Percentiles rank a stretch among this genome's conserved stretches.
These are phyloP conservation scores for Ceratina calcarata DNA, from an alignment of 1,140 invertebrate genomes.

Conservation along the genomic window DNA sequence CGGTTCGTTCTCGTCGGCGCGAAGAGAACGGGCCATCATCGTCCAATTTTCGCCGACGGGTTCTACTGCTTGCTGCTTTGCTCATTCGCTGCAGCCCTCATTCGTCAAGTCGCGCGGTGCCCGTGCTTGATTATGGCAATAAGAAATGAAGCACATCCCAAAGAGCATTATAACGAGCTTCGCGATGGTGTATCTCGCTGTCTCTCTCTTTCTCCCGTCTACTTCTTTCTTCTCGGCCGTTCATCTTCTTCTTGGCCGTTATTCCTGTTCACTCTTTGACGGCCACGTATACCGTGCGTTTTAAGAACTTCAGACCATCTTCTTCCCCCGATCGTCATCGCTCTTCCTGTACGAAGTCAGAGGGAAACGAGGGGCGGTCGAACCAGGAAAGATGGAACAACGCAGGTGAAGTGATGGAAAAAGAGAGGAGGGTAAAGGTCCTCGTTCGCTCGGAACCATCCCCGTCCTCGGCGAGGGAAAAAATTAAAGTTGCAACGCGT, in stretches of 20 bases:
- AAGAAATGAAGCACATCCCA: slow-evolving; percentile 57
- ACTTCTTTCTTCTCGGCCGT: slow-evolving; percentile 5
- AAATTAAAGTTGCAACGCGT: slow-evolving; percentile 69
- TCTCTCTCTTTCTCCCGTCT: slow-evolving; percentile 1
- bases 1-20: not conserved
- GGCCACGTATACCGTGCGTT: slow-evolving; percentile 31
- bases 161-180: slow-evolving; percentile 69
- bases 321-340: slow-evolving; percentile 16
- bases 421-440: not conserved
- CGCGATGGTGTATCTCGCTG: slow-evolving; percentile 63
- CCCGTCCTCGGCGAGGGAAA: slow-evolving; percentile 23
- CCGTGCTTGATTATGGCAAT: slow-evolving; percentile 43
- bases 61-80: slow-evolving; percentile 43
- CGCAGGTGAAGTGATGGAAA: not conserved
- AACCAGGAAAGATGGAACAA: not conserved
- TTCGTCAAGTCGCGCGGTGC: slow-evolving; percentile 54
- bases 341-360: no score
- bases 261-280: not conserved
- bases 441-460: slow-evolving; percentile 18
- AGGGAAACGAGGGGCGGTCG: not conserved
- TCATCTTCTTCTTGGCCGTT: slow-evolving; percentile 13
- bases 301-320: slow-evolving; percentile 50
- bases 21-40: slow-evolving; percentile 46
- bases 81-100: slow-evolving; percentile 36
- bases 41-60: slow-evolving; percentile 61